Conservation (phyloP, 2,797 vertebrate genomes). For the Melanogrammus aeglefinus region DNA sequence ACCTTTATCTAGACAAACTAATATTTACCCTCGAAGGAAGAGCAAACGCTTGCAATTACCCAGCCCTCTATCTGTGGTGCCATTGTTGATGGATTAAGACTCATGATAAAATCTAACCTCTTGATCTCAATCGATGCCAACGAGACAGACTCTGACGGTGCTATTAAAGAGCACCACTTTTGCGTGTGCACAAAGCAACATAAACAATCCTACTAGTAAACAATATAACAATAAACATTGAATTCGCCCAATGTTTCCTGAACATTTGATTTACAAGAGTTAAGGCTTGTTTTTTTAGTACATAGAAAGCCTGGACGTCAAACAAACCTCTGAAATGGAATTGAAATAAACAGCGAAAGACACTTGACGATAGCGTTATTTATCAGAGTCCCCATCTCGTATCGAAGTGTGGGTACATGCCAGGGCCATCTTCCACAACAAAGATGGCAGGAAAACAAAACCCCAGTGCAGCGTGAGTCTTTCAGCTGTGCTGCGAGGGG, state of each 20-base stretch:
- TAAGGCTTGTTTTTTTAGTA: background rate
- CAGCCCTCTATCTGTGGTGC: constrained; percentile 56
- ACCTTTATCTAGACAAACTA: constrained; percentile 74
- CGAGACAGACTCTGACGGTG: constrained; percentile 37
- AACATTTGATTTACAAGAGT: background rate
- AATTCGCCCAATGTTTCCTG: background rate
- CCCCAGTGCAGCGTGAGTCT: constrained; percentile 57
- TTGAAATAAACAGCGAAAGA: background rate
- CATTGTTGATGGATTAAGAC: constrained; percentile 73
- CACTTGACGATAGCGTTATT: constrained; percentile 30
- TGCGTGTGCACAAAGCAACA: background rate
- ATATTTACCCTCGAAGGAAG: constrained; percentile 68
- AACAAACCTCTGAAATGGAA: background rate
- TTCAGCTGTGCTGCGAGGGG: constrained; percentile 57
- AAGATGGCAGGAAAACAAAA: constrained; percentile 45
- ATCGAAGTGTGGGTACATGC: constrained; percentile 47
- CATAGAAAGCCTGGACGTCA: background rate
- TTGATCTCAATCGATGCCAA: constrained; percentile 52
- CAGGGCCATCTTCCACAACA: constrained; percentile 46
- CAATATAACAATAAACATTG: background rate
- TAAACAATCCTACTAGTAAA: background rate
- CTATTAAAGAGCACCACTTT: background rate
- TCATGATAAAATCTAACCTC: constrained; percentile 63
- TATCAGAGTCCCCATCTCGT: constrained; percentile 42
- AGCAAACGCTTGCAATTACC: constrained; percentile 67